These are phyloP conservation scores for Pimpla rufipes DNA, from an alignment of 2,888 invertebrate species.

Conservation along the genomic window DNA sequence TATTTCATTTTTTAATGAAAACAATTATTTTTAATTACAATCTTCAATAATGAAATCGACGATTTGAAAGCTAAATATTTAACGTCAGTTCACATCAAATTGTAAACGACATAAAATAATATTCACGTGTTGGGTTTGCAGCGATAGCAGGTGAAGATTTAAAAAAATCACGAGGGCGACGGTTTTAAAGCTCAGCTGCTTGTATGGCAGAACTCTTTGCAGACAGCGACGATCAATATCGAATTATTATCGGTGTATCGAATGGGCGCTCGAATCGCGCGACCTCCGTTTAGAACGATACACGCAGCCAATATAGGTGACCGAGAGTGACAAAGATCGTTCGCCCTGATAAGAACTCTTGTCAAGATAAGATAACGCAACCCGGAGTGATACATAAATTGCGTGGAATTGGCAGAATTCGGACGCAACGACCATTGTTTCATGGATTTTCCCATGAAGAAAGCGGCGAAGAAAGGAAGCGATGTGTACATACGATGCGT, in stretches of 20 bases:
- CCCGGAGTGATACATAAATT: constrained; percentile 42
- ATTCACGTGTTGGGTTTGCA: too few species aligned
- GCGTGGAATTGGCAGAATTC: constrained; percentile 38
- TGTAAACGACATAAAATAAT: too few species aligned
- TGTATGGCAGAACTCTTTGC: too few species aligned
- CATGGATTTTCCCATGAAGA: constrained; percentile 27
- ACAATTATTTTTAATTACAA: too few species aligned
- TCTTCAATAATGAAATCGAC: background rate
- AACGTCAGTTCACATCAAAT: background rate
- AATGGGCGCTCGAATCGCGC: constrained; percentile 7
- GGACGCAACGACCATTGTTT: constrained; percentile 13
- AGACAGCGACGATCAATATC: too few species aligned
- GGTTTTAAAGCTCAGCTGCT: too few species aligned
- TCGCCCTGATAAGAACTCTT: constrained; percentile 53
- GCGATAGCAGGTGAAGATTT: too few species aligned
- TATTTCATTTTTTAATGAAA: too few species aligned
- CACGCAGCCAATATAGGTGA: background rate
- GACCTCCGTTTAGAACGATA: constrained; percentile 1
- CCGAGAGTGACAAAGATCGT: constrained; percentile 53
- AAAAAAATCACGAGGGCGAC: too few species aligned
- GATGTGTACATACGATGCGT: background rate
- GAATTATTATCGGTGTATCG: constrained; percentile 22
- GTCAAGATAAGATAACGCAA: constrained; percentile 61
- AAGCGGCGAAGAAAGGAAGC: background rate
- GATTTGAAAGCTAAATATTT: background rate